These are phyloP conservation scores for Crematogaster levior DNA, from an alignment of 2,888 invertebrate species.

Conservation along the genomic window DNA sequence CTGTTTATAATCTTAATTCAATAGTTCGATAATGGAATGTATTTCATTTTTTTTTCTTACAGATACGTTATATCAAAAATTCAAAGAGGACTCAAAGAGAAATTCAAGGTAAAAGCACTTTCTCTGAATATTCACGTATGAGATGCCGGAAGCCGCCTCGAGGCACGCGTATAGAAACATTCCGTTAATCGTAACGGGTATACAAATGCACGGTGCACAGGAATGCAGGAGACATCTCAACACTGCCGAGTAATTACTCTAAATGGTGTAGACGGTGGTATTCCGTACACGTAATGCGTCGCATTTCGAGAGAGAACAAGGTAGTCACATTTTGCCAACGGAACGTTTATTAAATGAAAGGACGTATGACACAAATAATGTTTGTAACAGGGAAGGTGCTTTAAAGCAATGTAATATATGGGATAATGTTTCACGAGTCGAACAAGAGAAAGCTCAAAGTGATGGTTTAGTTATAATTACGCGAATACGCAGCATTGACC, in stretches of 20 bases:
- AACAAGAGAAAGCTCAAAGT: conserved; percentile 42
- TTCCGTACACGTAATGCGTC: conserved; percentile 52
- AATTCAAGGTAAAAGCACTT: neutral
- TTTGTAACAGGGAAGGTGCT: conserved; percentile 44
- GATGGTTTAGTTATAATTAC: conserved; percentile 32
- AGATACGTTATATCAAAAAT: neutral
- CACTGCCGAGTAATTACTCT: conserved; percentile 55
- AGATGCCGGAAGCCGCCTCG: conserved; percentile 13
- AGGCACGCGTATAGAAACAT: conserved; percentile 32
- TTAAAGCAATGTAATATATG: conserved; percentile 49
- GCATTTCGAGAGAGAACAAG: conserved; percentile 52
- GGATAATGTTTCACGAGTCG: conserved; percentile 52
- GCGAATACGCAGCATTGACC: conserved; percentile 20
- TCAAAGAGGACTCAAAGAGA: neutral
- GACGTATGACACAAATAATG: conserved; percentile 52
- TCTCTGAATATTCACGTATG: neutral
- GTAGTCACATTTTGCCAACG: conserved; percentile 46
- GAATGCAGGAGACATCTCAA: conserved; percentile 48
- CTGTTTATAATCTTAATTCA: neutral
- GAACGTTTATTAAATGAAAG: conserved; percentile 53
- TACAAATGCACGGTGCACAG: conserved; percentile 41
- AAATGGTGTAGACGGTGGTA: conserved; percentile 51
- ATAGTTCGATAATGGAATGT: neutral
- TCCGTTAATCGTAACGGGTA: conserved; percentile 49
- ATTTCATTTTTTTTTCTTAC: neutral